Evolutionary conservation across 2,888 invertebrate species (phyloP).

Genomic region (Drosophila meridionalis): DNA sequence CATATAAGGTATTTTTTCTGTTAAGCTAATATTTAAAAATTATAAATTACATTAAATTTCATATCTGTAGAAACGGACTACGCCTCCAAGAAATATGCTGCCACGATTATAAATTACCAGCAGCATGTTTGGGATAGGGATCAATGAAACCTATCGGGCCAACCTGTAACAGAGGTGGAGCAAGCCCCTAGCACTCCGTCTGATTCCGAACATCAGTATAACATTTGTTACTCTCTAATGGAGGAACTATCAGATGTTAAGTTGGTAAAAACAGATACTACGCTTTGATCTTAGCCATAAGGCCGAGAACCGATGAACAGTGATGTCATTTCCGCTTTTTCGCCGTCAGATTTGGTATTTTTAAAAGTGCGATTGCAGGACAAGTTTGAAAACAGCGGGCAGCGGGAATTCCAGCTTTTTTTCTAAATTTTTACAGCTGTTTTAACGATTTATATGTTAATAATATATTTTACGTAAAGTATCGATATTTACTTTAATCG

Average conservation of each 20-base stretch:
- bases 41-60: neutral
- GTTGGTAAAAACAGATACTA: slow-evolving; percentile 88
- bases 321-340: too few species aligned
- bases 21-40: neutral
- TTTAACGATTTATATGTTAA: too few species aligned
- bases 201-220: slow-evolving; percentile 87
- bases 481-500: too few species aligned
- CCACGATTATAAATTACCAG: neutral
- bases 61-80: too few species aligned
- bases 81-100: neutral
- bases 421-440: too few species aligned
- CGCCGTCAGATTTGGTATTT: too few species aligned
- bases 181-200: slow-evolving; percentile 88
- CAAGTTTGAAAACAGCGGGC: too few species aligned
- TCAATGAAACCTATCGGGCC: slow-evolving; percentile 85
- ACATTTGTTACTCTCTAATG: slow-evolving; percentile 87
- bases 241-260: slow-evolving; percentile 86
- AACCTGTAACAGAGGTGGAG: slow-evolving; percentile 89
- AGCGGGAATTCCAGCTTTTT: too few species aligned
- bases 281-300: slow-evolving; percentile 85
- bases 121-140: neutral
- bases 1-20: neutral
- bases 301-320: slow-evolving; percentile 84
- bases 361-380: too few species aligned
- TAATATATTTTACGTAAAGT: too few species aligned